These are phyloP conservation scores for Anthopleura xanthogrammica DNA, from an alignment of 92 coral and sea anemone species.

Conservation along the genomic window DNA sequence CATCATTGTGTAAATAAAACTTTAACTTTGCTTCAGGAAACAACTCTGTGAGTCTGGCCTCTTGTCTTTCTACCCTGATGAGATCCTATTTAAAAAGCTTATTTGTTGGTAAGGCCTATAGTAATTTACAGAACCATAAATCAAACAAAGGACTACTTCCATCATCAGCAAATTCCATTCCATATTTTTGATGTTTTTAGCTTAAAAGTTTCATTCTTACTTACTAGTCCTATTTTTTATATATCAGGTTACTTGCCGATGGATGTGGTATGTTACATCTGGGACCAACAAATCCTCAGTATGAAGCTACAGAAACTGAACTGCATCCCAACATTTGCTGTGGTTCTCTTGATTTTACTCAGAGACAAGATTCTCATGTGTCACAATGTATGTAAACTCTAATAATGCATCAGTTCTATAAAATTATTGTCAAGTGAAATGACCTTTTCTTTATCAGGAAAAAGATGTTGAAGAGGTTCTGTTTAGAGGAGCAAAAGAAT, in stretches of 20 bases:
- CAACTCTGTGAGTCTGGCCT: constrained; percentile 6
- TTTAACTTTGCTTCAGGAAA: not conserved
- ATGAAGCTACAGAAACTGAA: constrained; percentile 57
- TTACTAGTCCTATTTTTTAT: not conserved
- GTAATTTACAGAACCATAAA: too few species aligned
- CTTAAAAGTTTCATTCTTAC: too few species aligned
- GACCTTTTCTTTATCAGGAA: constrained; percentile 25
- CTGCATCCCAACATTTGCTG: constrained; percentile 67
- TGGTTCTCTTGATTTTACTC: constrained; percentile 55
- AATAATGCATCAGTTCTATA: too few species aligned
- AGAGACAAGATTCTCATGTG: constrained; percentile 54
- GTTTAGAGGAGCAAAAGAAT: constrained; percentile 33
- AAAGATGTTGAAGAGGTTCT: constrained; percentile 58
- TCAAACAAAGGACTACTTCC: too few species aligned
- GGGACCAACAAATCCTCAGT: constrained; percentile 77
- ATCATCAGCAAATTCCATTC: too few species aligned
- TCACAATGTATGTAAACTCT: constrained; percentile 53
- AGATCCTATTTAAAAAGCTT: constrained; percentile 64
- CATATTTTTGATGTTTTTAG: too few species aligned
- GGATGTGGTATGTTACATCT: constrained; percentile 79
- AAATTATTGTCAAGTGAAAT: too few species aligned
- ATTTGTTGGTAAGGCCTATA: constrained; percentile 65
- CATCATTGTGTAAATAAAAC: not conserved
- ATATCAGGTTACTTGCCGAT: constrained; percentile 60
- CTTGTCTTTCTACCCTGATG: constrained; percentile 59